A percentile compares a stretch with the other conserved stretches of the same genome.
Evolutionary conservation across 2,888 invertebrate genomes (phyloP).

Genomic region (Anthoptus insignis): DNA sequence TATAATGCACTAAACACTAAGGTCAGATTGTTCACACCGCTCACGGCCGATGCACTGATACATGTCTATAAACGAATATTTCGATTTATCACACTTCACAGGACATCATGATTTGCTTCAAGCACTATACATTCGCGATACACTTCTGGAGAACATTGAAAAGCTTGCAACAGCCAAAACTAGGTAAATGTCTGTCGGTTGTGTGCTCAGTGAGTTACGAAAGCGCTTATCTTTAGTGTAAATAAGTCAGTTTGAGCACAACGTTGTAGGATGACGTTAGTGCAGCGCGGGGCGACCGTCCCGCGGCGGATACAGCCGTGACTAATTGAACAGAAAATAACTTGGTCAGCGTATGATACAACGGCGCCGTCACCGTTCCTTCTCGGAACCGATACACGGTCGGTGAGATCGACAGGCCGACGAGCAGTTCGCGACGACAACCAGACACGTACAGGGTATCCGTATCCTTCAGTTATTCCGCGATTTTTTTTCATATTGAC

Average conservation of each 20-base stretch:
- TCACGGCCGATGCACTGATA: no score
- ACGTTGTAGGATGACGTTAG: no score
- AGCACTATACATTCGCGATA: conserved; percentile 6
- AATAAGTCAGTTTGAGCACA: conserved; percentile 11
- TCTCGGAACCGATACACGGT: conserved; percentile 76
- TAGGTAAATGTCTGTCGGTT: neutral
- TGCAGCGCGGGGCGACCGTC: conserved; percentile 62
- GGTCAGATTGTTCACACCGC: no score
- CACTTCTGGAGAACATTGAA: neutral
- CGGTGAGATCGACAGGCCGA: conserved; percentile 46
- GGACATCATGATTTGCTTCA: conserved; percentile 10
- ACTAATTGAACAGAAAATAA: conserved; percentile 86
- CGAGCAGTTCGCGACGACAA: no score
- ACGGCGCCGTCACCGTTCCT: conserved; percentile 75
- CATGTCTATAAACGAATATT: no score
- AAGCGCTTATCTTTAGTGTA: conserved; percentile 9
- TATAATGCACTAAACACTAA: no score
- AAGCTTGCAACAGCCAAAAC: neutral
- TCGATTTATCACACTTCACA: conserved; percentile 8
- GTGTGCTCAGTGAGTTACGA: conserved; percentile 10
- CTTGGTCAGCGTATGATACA: conserved; percentile 84
- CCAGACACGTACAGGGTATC: no score
- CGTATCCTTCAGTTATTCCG: no score
- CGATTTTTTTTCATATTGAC: conserved; percentile 4
- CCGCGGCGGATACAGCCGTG: conserved; percentile 83